A percentile compares a stretch with the other conserved stretches of the same genome.
phyloP scores from a whole-genome alignment of 2,113 vertebrate species.

The Pluvialis apricaria region DNA sequence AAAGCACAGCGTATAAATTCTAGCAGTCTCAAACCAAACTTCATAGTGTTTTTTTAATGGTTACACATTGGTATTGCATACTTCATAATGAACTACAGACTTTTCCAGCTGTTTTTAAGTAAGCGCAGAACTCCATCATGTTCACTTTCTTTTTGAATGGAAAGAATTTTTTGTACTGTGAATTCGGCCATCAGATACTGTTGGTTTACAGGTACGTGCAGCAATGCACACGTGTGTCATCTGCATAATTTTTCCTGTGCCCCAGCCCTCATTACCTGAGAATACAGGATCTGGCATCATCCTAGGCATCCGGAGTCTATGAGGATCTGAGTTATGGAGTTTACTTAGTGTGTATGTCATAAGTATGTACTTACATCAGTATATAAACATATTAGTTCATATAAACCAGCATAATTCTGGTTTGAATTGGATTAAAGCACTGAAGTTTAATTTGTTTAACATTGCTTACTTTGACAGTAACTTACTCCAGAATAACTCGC shows the following conservation, averaged over 20 bases:
- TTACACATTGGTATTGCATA: background rate
- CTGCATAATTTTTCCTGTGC: background rate
- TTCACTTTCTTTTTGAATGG: background rate
- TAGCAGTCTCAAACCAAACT: background rate
- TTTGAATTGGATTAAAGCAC: background rate
- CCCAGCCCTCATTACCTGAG: background rate
- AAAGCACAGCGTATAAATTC: fast-evolving
- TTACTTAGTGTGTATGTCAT: background rate
- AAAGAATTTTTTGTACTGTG: background rate
- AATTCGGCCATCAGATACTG: background rate
- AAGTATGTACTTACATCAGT: background rate
- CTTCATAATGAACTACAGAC: background rate
- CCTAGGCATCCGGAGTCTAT: background rate
- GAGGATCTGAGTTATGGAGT: background rate
- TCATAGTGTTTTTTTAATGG: background rate
- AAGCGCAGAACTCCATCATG: background rate
- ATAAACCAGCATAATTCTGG: background rate
- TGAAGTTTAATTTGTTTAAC: background rate
- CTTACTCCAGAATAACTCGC: background rate
- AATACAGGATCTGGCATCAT: background rate
- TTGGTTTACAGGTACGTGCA: background rate
- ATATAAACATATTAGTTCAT: slow-evolving; percentile 4
- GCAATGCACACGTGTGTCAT: background rate
- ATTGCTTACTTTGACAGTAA: background rate
- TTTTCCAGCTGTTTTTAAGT: background rate